phyloP scores from a whole-genome alignment of 2,113 vertebrate species.

The Cricetomys ansorgei region DNA sequence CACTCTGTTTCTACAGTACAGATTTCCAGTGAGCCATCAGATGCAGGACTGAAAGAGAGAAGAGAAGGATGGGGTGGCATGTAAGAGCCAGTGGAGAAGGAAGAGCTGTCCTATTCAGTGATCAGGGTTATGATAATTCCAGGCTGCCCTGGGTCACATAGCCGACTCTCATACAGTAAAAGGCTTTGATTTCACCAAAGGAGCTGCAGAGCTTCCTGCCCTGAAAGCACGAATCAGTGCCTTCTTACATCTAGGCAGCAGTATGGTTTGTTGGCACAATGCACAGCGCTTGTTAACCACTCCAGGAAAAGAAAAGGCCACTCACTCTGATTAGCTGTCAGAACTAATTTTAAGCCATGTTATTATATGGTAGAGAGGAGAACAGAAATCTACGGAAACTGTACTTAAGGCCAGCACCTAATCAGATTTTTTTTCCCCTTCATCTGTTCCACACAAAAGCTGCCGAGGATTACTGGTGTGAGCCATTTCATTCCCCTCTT shows the following conservation, averaged over 20 bases:
- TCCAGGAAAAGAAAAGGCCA: constrained; percentile 68
- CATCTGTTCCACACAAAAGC: constrained; percentile 64
- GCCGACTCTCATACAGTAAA: neutral
- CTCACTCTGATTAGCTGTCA: constrained; percentile 75
- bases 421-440: constrained; percentile 56
- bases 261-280: constrained; percentile 40
- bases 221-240: neutral
- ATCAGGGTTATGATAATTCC: neutral
- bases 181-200: neutral
- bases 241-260: neutral
- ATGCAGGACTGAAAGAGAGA: neutral
- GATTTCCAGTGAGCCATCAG: neutral
- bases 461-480: constrained; percentile 53
- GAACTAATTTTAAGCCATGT: constrained; percentile 74
- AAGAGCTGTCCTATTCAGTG: too few species aligned
- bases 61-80: neutral
- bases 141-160: neutral
- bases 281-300: neutral
- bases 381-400: constrained; percentile 52
- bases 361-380: constrained; percentile 66
- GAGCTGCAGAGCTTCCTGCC: neutral
- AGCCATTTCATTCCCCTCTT: constrained; percentile 47
- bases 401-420: constrained; percentile 63
- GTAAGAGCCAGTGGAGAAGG: neutral
- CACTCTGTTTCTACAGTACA: neutral